A percentile compares a stretch with the other conserved stretches of the same genome.
Evolutionary conservation across 37 sponge, comb jelly and placozoan genomes (phyloP).

Genomic region (Theonella swinhoei): DNA sequence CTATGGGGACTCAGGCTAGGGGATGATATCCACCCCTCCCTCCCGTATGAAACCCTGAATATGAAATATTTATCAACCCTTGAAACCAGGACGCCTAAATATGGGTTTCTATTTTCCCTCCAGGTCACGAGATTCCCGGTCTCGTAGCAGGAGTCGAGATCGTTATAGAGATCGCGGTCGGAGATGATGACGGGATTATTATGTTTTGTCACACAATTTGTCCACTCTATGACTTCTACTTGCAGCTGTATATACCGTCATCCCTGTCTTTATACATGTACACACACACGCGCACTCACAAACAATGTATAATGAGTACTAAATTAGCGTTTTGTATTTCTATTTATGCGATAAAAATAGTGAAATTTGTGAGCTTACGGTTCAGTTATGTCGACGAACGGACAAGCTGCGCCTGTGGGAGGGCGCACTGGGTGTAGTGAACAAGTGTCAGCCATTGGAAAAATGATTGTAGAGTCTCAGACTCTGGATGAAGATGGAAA

Average conservation of each 20-base stretch:
- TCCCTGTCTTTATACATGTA: not conserved
- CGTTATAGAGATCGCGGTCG: not conserved
- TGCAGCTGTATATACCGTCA: too few relatives aligned
- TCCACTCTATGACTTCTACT: not conserved
- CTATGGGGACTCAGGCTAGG: too few relatives aligned
- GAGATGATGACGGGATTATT: slow-evolving; percentile 1
- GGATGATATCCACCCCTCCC: too few relatives aligned
- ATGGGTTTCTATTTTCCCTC: not conserved
- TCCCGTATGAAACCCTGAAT: too few relatives aligned
- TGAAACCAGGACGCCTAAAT: too few relatives aligned
- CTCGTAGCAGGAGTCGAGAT: slow-evolving; percentile 6
- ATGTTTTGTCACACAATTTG: not conserved
- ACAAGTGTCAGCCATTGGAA: slow-evolving; percentile 19
- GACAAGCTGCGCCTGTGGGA: not conserved
- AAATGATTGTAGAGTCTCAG: slow-evolving; percentile 46
- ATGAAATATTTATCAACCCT: too few relatives aligned
- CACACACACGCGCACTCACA: not conserved
- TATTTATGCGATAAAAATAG: not conserved
- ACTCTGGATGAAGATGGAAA: slow-evolving; percentile 46
- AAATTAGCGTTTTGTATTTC: not conserved
- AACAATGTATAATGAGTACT: not conserved
- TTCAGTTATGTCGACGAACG: not conserved
- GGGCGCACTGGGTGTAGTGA: not conserved
- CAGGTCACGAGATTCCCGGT: slow-evolving; percentile 16
- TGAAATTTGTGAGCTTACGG: not conserved